Evolutionary conservation across 2,797 vertebrate species (phyloP), one percentile per base, ranked within the genome.

Genomic region (Podargus strigoides): DNA sequence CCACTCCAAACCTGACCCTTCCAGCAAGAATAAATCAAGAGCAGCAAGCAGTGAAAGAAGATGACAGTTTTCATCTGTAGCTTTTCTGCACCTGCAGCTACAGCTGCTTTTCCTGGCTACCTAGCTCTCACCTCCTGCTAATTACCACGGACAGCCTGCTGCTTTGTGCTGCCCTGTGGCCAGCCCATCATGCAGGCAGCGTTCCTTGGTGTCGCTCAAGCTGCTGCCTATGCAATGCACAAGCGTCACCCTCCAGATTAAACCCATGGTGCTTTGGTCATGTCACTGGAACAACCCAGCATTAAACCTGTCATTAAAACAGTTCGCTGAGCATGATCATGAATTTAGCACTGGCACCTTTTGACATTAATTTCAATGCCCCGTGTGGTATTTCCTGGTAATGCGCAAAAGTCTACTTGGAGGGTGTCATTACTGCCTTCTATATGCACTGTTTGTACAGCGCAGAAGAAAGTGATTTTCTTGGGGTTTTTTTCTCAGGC

Each of bases 291-390:
- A 94, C 93, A 96, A 50, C 88, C 80, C 69, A 39, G 90, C 90
- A 97, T 97, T 96, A 96, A 97, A 96, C 95, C 93, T 96, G 95
- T 96, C 97, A 94, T 97, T 96, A 96, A 94, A 90, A 53, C 47
- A 55, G 87, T 85, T 94, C 89, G 94, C 94, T 70, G 95, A 93
- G 94, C 96, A 86, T 80, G 93, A 95, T 91, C 87, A 19, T 66
- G 90, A 95, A 95, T 96, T 95, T 93, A 84, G 94, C 76, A 8
- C 72, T 23, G 82, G 72, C 86, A 87, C 95, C 94, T 95, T 97
- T 89, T 94, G 95, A 96, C 95, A 94, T 94, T 89, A 44, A 95
- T 96, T 96, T 95, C 96, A 77, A 50, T 90, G 93, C 85, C 83
- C 94, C 37, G 0, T 82, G 83, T 73, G 89, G 93, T 66, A 28